These are phyloP conservation scores for Chloroclysta siterata DNA, from an alignment of 2,888 invertebrate genomes.

Conservation along the genomic window DNA sequence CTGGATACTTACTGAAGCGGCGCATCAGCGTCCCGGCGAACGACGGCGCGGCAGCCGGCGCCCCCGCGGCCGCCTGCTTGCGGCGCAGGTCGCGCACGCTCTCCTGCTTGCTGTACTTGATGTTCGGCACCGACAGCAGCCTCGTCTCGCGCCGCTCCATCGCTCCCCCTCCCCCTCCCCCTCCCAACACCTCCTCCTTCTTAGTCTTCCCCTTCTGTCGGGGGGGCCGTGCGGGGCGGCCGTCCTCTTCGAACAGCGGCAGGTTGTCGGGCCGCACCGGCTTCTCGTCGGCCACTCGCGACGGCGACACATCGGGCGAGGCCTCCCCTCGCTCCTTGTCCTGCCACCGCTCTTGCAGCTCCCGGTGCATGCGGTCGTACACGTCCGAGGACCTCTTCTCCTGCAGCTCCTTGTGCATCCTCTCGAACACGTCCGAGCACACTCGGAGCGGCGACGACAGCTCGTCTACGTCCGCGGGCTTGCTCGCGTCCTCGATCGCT, in stretches of 20 bases:
- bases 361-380: conserved; percentile 74
- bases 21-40: conserved; percentile 91
- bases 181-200: conserved; percentile 42
- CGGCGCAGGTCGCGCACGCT: conserved; percentile 84
- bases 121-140: conserved; percentile 91
- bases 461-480: conserved; percentile 15
- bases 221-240: conserved; percentile 39
- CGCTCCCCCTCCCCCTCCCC: too few relatives aligned
- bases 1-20: conserved; percentile 93
- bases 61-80: conserved; percentile 69
- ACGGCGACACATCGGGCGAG: too few relatives aligned
- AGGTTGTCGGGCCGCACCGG: conserved; percentile 86
- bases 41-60: conserved; percentile 70
- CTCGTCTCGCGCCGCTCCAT: conserved; percentile 71
- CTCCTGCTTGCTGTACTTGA: conserved; percentile 84
- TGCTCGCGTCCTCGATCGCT: conserved; percentile 54
- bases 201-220: conserved; percentile 67
- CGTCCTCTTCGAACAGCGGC: conserved; percentile 77
- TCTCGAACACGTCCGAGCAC: conserved; percentile 71
- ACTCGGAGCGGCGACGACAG: conserved; percentile 65
- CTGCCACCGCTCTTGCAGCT: conserved; percentile 77
- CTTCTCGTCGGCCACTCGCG: too few relatives aligned
- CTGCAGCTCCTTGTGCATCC: conserved; percentile 73
- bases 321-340: conserved; percentile 63
- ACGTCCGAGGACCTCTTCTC: conserved; percentile 65